Evolutionary conservation across 2,113 vertebrate species (phyloP), one percentile per base, ranked within the genome.

Genomic region (Caranx ignobilis): DNA sequence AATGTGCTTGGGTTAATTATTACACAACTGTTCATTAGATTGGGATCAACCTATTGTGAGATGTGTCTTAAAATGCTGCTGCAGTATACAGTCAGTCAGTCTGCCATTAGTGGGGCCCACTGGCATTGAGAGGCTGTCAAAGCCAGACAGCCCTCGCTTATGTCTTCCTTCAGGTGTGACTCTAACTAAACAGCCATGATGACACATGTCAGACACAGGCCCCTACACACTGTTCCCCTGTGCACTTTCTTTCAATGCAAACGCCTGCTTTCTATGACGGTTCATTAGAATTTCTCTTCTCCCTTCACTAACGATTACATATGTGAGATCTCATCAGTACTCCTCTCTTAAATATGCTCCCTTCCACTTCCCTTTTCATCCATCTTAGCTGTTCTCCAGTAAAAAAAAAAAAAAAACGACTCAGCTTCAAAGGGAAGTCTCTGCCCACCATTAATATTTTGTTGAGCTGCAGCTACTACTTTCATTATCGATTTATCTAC

Each of bases 151-250:
- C 67, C 26, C 59, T 83, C 43, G 6, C 83, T 65, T 13, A 81
- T 52, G 75, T 77, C 86, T 86, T 85, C 74, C 66, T 84, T 43
- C 2, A 70, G 87, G 73, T 79, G 79, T 70, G 74, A 71, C 73
- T 1, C 75, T 1, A 77, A 77, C 48, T 71, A 86, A 81, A 81
- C 77, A 75, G 31, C 68, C 70, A 91, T 79, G 91, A 82, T 85
- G 89, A 88, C 70, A 94, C 83, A 92, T 91, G 94, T 75, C 94
- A 94, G 77, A 88, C 68, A 86, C 93, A 95, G 92, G 76, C 87
- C 43, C 11, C 81, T 19, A 61, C 56, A 71, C 76, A 74, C 62
- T 43, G 50, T 26, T 47, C 62, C 43, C 32, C 56, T 18, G 54
- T 66, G 35, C 69, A 55, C 26, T 35, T 74, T 16, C 57, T 61